Evolutionary conservation across 2,113 vertebrate genomes (phyloP).

Genomic region (Trinectes maculatus): DNA sequence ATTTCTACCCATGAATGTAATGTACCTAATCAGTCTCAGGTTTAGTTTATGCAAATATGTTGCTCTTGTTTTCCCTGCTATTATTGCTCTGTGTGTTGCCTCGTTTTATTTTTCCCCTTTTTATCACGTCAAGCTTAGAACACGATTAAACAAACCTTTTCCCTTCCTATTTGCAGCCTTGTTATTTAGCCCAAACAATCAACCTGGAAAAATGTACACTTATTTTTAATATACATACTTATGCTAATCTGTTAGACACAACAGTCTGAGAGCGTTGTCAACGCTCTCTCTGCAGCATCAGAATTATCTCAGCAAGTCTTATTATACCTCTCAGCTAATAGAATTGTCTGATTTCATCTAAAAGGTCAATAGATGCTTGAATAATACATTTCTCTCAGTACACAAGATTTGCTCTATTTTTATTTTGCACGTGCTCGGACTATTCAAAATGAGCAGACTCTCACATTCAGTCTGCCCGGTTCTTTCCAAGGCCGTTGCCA

Average conservation of each 20-base stretch:
- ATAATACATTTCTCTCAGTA: slow-evolving; percentile 34
- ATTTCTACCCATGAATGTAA: slow-evolving; percentile 1
- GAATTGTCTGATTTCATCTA: slow-evolving; percentile 36
- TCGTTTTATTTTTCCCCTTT: neutral
- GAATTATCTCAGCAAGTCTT: slow-evolving; percentile 21
- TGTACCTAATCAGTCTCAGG: neutral
- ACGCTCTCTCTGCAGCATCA: slow-evolving; percentile 15
- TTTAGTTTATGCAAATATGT: slow-evolving; percentile 1
- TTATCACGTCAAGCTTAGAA: neutral
- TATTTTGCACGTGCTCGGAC: slow-evolving; percentile 32
- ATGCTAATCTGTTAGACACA: slow-evolving; percentile 29
- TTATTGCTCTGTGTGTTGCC: neutral
- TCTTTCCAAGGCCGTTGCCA: slow-evolving; percentile 10
- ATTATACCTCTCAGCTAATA: slow-evolving; percentile 28
- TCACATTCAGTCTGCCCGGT: neutral
- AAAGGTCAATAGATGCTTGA: slow-evolving; percentile 66
- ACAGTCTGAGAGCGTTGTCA: slow-evolving; percentile 31
- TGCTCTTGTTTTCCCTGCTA: neutral
- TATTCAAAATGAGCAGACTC: slow-evolving; percentile 25
- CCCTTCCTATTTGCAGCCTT: neutral
- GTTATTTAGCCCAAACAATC: slow-evolving; percentile 8
- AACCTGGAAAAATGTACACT: neutral
- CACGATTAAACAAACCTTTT: neutral
- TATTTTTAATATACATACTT: slow-evolving; percentile 35
- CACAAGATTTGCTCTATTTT: slow-evolving; percentile 37